These are phyloP conservation scores for Callithrix jacchus DNA, from an alignment of 2,113 vertebrate species.

Conservation along the genomic window DNA sequence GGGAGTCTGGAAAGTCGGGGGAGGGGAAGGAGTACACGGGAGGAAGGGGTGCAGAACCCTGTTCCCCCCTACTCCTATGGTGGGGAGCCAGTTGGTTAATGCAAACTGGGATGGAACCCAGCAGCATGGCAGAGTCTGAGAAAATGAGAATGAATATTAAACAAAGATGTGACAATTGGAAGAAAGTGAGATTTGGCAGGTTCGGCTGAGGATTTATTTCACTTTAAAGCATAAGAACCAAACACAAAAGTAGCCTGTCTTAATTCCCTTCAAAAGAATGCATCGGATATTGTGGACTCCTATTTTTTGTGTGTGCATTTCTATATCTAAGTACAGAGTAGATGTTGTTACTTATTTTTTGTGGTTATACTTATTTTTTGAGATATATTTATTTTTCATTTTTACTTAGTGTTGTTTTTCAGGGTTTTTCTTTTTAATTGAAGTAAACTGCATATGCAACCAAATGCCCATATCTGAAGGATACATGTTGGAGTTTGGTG, in stretches of 20 bases:
- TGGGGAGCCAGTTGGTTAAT: neutral
- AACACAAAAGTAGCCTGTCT: neutral
- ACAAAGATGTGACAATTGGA: too few species aligned
- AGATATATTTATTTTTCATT: neutral
- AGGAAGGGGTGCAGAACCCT: neutral
- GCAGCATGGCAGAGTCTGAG: neutral
- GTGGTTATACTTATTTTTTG: neutral
- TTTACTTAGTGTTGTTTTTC: neutral
- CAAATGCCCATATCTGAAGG: neutral
- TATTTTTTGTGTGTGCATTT: neutral
- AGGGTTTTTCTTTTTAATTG: neutral
- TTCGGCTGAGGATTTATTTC: neutral
- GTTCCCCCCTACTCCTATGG: accelerated
- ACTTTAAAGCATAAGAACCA: neutral
- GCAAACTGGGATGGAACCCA: neutral
- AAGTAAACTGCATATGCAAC: neutral
- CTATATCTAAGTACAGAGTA: neutral
- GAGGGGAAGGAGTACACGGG: neutral
- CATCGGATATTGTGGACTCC: neutral
- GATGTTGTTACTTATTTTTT: neutral
- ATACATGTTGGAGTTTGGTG: too few species aligned
- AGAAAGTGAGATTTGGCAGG: neutral
- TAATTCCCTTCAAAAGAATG: neutral
- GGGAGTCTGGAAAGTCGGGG: too few species aligned
- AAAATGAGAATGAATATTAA: accelerated